These are phyloP conservation scores for Macropis europaea DNA, from an alignment of 2,888 invertebrate species.

Conservation along the genomic window DNA sequence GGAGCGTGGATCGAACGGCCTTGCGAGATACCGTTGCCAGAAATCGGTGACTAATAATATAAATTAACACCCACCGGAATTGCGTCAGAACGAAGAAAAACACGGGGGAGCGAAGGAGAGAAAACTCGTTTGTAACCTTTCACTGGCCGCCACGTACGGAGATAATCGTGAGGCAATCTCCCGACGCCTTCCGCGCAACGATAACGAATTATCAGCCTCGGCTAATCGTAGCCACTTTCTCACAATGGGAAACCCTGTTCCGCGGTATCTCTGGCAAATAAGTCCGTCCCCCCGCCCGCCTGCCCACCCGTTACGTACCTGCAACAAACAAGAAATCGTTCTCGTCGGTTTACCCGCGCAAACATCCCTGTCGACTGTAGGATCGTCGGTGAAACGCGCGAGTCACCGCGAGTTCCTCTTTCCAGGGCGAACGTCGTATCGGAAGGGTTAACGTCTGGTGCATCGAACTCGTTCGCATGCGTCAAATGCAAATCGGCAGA, in stretches of 20 bases:
- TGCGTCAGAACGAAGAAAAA: constrained; percentile 42
- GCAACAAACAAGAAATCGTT: constrained; percentile 19
- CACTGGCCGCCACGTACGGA: constrained; percentile 44
- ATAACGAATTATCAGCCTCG: constrained; percentile 51
- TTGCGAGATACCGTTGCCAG: constrained; percentile 19
- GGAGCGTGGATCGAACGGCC: not conserved
- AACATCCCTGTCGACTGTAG: not conserved
- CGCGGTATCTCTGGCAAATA: constrained; percentile 39
- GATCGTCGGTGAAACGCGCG: not conserved
- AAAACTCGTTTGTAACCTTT: constrained; percentile 67
- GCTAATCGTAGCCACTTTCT: constrained; percentile 39
- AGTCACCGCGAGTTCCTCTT: constrained; percentile 14
- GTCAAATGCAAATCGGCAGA: constrained; percentile 26
- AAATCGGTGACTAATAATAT: constrained; percentile 51
- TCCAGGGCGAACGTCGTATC: constrained; percentile 5
- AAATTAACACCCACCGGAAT: constrained; percentile 66
- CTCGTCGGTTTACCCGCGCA: not conserved
- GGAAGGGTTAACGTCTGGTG: constrained; percentile 17
- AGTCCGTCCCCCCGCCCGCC: too few relatives aligned
- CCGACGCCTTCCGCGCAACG: constrained; percentile 55
- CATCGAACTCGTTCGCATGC: constrained; percentile 27
- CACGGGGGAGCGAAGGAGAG: not conserved
- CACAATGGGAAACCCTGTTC: constrained; percentile 37
- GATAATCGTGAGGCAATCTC: constrained; percentile 59
- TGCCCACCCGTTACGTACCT: constrained; percentile 44